phyloP scores from a whole-genome alignment of 2,797 vertebrate species.

The Sparus aurata region DNA sequence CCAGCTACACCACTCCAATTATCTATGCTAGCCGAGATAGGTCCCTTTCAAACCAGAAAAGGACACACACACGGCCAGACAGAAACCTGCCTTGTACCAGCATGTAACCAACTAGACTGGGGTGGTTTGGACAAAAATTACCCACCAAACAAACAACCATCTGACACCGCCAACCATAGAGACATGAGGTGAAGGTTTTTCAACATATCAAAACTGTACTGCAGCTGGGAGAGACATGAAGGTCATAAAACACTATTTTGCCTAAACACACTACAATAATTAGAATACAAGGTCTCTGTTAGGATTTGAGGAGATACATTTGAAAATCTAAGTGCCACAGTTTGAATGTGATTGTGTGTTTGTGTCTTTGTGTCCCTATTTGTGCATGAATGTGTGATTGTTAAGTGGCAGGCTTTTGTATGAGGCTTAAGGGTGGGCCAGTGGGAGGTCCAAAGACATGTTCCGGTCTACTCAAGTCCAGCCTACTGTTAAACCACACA shows the following conservation, averaged over 20 bases:
- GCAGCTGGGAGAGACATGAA: neutral
- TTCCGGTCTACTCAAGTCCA: slow-evolving; percentile 69
- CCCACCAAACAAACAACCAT: neutral
- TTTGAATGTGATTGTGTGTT: slow-evolving; percentile 32
- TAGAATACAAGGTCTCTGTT: neutral
- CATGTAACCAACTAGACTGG: slow-evolving; percentile 10
- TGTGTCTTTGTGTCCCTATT: slow-evolving; percentile 51
- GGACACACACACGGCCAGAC: slow-evolving; percentile 18
- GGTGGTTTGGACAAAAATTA: slow-evolving; percentile 15
- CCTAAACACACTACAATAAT: neutral
- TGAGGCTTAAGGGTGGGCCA: slow-evolving; percentile 47
- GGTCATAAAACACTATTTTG: slow-evolving; percentile 4
- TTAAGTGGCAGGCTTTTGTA: slow-evolving; percentile 72
- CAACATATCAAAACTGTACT: neutral
- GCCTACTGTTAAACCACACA: slow-evolving; percentile 73
- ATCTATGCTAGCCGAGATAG: slow-evolving; percentile 23
- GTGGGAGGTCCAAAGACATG: slow-evolving; percentile 74
- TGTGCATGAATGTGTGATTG: slow-evolving; percentile 64
- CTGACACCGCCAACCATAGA: slow-evolving; percentile 5
- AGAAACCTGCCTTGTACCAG: slow-evolving; percentile 31
- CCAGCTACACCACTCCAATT: slow-evolving; percentile 7
- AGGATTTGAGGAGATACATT: slow-evolving; percentile 13
- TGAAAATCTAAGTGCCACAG: neutral
- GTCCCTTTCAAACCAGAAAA: slow-evolving; percentile 19
- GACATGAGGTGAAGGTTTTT: slow-evolving; percentile 12